phyloP scores from a whole-genome alignment of 2,888 invertebrate species.

The Aphodius sticticus region DNA sequence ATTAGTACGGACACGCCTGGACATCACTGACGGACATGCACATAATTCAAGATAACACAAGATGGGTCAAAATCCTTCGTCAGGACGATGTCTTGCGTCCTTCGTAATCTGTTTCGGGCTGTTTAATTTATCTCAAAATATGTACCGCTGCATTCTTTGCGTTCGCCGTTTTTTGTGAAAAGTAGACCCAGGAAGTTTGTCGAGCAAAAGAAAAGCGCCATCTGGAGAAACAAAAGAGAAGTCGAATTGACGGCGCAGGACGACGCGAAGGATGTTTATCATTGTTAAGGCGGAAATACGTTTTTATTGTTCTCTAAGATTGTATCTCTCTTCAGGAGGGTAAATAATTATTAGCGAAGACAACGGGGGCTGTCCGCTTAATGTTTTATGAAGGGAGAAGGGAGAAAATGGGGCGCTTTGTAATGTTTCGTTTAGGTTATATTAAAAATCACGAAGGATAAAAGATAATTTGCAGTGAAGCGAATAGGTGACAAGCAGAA shows the following conservation, averaged over 20 bases:
- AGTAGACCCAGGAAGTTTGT: conserved; percentile 14
- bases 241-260: neutral
- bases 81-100: neutral
- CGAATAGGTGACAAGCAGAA: neutral
- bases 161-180: conserved; percentile 11
- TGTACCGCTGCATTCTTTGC: conserved; percentile 13
- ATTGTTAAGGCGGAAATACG: neutral
- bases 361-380: neutral
- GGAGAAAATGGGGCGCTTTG: neutral
- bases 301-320: neutral
- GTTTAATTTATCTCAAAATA: conserved; percentile 29
- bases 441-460: neutral
- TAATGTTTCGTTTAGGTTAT: neutral
- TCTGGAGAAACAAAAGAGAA: conserved; percentile 9
- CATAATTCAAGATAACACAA: conserved; percentile 26
- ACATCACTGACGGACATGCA: neutral
- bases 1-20: too few relatives aligned
- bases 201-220: neutral
- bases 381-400: neutral
- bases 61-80: conserved; percentile 19
- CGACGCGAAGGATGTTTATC: neutral
- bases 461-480: neutral
- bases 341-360: neutral
- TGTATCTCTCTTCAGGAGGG: neutral
- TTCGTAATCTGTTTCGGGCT: neutral